These are phyloP conservation scores for Semotilus atromaculatus DNA, from an alignment of 2,797 vertebrate species.

Conservation along the genomic window DNA sequence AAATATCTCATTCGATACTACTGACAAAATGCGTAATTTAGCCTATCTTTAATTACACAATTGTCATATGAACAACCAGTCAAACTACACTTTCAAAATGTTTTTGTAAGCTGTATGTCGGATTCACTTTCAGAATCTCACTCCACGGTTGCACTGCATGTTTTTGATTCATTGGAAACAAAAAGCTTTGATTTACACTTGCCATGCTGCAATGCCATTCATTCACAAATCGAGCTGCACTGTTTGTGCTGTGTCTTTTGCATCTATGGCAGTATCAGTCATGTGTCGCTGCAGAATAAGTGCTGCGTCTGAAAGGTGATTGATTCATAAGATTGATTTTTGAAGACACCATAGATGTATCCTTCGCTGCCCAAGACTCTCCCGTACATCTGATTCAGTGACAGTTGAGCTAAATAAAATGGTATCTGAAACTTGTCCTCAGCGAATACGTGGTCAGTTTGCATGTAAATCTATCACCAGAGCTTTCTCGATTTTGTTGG, in stretches of 20 bases:
- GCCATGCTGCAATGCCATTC: too few species aligned
- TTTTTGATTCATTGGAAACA: neutral
- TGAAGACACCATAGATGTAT: neutral
- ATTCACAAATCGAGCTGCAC: too few species aligned
- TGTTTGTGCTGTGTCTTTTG: too few species aligned
- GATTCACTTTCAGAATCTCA: neutral
- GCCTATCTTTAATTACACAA: neutral
- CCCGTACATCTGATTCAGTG: neutral
- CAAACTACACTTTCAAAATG: neutral
- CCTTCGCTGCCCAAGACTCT: neutral
- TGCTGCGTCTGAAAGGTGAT: neutral
- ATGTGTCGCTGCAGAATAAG: neutral
- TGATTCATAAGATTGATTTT: neutral
- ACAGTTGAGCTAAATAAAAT: neutral
- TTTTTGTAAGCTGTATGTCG: neutral
- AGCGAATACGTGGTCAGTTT: neutral
- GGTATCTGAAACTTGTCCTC: neutral
- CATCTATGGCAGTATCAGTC: neutral
- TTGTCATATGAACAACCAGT: neutral
- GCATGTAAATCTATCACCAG: neutral
- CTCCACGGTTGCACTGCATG: neutral
- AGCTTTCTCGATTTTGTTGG: too few species aligned
- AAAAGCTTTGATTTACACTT: too few species aligned
- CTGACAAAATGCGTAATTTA: neutral
- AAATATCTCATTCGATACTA: neutral